These are phyloP conservation scores for Lepeophtheirus salmonis DNA, from an alignment of 1,140 invertebrate species.

Conservation along the genomic window DNA sequence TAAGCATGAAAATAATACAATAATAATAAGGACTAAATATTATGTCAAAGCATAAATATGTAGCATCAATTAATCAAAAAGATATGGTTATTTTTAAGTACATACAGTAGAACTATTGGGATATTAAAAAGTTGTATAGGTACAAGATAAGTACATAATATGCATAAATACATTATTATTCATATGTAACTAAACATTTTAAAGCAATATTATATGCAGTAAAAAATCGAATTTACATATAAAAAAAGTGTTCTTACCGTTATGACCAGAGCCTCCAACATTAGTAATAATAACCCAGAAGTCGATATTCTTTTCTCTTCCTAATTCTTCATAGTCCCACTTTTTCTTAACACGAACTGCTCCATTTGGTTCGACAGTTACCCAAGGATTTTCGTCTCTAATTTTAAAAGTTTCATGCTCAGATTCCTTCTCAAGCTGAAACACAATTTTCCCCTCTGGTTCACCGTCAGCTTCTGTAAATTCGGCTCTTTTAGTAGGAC, in stretches of 20 bases:
- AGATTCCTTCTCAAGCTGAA: conserved; percentile 73
- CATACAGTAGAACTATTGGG: no score
- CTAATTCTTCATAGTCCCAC: conserved; percentile 87
- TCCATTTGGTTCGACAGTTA: conserved; percentile 71
- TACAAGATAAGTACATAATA: no score
- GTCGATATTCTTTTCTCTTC: conserved; percentile 85
- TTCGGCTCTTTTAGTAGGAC: conserved; percentile 75
- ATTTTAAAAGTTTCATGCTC: conserved; percentile 82
- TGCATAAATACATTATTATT: no score
- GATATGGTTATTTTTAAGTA: no score
- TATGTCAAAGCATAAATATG: no score
- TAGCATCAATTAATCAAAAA: no score
- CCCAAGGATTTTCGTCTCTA: conserved; percentile 77
- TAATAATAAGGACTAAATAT: not conserved
- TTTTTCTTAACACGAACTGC: conserved; percentile 81
- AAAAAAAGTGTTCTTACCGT: conserved; percentile 19
- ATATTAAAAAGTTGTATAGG: no score
- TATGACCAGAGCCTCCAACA: conserved; percentile 25
- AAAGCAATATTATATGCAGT: no score
- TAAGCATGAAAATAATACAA: not conserved
- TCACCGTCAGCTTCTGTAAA: conserved; percentile 77
- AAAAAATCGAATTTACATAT: no score
- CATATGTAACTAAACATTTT: no score
- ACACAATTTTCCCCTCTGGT: conserved; percentile 63
- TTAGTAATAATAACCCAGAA: conserved; percentile 89